phyloP scores from a whole-genome alignment of 2,888 invertebrate genomes.

The Anoplius nigerrimus region DNA sequence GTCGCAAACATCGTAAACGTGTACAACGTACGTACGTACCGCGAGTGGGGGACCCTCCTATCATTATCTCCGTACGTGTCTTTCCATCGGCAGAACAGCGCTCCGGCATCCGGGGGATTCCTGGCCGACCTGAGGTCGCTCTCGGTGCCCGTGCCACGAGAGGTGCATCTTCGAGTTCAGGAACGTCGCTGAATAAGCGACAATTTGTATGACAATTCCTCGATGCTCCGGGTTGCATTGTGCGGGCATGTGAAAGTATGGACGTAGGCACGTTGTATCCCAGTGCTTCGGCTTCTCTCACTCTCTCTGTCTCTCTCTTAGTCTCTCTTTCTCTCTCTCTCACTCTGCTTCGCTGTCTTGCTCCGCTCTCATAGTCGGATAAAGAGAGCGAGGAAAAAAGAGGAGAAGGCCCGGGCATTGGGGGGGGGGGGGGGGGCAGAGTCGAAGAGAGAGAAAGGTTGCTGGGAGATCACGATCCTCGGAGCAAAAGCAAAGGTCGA shows the following conservation, averaged over 20 bases:
- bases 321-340: slow-evolving; percentile 17
- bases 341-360: slow-evolving; percentile 33
- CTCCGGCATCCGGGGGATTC: slow-evolving; percentile 5
- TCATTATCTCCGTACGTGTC: background rate
- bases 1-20: too few species aligned
- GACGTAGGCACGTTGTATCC: slow-evolving; percentile 52
- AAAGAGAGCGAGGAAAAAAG: slow-evolving; percentile 23
- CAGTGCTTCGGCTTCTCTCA: slow-evolving; percentile 15
- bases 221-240: slow-evolving; percentile 58
- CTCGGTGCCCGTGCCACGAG: slow-evolving; percentile 27
- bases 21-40: too few species aligned
- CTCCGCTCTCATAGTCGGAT: too few species aligned
- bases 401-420: slow-evolving; percentile 10
- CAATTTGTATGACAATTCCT: slow-evolving; percentile 70
- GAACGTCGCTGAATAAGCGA: slow-evolving; percentile 61
- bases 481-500: slow-evolving; percentile 65
- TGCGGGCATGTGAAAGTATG: slow-evolving; percentile 58
- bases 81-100: background rate
- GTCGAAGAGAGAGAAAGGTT: slow-evolving; percentile 15
- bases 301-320: slow-evolving; percentile 20
- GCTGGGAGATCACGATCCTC: slow-evolving; percentile 60
- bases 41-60: too few species aligned
- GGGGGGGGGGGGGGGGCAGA: slow-evolving; percentile 27
- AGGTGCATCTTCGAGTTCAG: slow-evolving; percentile 37
- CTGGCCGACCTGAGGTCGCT: slow-evolving; percentile 26